phyloP scores from a whole-genome alignment of 2,797 vertebrate species.

The Staurois parvus region DNA sequence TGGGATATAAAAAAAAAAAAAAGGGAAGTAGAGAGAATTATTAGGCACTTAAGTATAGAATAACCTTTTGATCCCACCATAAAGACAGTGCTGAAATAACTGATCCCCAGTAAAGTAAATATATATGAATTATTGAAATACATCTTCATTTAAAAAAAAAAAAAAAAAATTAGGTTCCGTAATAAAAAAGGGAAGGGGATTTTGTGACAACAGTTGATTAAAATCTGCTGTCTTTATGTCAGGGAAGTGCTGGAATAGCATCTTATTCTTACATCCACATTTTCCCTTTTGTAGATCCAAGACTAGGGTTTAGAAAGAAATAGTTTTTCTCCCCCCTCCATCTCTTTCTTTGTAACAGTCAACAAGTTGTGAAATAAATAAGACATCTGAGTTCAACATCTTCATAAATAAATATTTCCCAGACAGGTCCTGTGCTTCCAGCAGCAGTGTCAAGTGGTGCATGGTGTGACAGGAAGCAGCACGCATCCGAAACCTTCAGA shows the following conservation, averaged over 20 bases:
- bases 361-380: constrained; percentile 38
- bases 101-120: neutral
- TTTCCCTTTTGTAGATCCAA: neutral
- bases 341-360: neutral
- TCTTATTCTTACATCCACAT: neutral
- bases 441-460: constrained; percentile 21
- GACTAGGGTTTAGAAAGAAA: neutral
- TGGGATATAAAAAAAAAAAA: neutral
- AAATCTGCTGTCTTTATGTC: neutral
- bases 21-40: neutral
- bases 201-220: neutral
- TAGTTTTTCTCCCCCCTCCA: neutral
- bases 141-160: too few relatives aligned
- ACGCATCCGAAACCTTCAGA: neutral
- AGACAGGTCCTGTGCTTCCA: neutral
- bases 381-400: constrained; percentile 3
- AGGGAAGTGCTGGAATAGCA: neutral
- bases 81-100: neutral
- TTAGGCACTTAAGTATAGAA: constrained; percentile 31
- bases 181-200: neutral
- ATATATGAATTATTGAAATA: neutral
- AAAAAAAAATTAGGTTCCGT: neutral
- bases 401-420: constrained; percentile 48
- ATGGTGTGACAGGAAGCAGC: neutral
- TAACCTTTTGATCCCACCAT: neutral